These are phyloP conservation scores for Plodia interpunctella DNA, from an alignment of 1,140 invertebrate genomes.

Conservation along the genomic window DNA sequence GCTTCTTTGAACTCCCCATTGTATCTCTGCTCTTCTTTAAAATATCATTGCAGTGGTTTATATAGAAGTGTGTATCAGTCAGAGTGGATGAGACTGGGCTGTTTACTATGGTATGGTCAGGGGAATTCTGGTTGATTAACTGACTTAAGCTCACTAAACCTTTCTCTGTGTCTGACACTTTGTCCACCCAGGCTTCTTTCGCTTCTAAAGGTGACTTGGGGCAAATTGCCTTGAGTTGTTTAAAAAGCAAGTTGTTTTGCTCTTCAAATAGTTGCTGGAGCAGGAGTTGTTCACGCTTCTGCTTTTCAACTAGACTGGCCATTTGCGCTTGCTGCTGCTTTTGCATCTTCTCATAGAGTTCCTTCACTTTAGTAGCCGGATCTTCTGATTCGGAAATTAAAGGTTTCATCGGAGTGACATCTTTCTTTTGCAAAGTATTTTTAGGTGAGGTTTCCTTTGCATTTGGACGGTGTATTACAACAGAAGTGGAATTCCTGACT, in stretches of 20 bases:
- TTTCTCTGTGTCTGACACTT: conserved; percentile 28
- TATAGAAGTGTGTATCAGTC: conserved; percentile 56
- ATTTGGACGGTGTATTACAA: conserved; percentile 10
- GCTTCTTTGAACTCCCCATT: conserved; percentile 49
- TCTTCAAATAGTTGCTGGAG: conserved; percentile 80
- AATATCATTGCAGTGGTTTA: conserved; percentile 54
- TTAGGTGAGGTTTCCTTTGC: conserved; percentile 24
- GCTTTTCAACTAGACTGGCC: conserved; percentile 76
- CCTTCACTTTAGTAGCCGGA: conserved; percentile 50
- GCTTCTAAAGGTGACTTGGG: conserved; percentile 55
- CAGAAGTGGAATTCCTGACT: conserved; percentile 25
- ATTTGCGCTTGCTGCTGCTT: conserved; percentile 80
- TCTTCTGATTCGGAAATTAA: conserved; percentile 47
- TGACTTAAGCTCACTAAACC: conserved; percentile 66
- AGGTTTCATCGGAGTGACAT: conserved; percentile 15
- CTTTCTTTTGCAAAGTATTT: conserved; percentile 13
- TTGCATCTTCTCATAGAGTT: conserved; percentile 77
- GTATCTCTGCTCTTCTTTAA: conserved; percentile 61
- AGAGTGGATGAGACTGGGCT: conserved; percentile 48
- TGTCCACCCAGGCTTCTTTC: conserved; percentile 58
- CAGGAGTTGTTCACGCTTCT: conserved; percentile 77
- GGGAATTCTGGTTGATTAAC: conserved; percentile 50
- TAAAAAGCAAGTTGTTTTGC: conserved; percentile 78
- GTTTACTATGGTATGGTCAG: conserved; percentile 22
- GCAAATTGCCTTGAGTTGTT: conserved; percentile 76